Conservation (phyloP, 1,140 invertebrate genomes). For the Drosophila navojoa region DNA sequence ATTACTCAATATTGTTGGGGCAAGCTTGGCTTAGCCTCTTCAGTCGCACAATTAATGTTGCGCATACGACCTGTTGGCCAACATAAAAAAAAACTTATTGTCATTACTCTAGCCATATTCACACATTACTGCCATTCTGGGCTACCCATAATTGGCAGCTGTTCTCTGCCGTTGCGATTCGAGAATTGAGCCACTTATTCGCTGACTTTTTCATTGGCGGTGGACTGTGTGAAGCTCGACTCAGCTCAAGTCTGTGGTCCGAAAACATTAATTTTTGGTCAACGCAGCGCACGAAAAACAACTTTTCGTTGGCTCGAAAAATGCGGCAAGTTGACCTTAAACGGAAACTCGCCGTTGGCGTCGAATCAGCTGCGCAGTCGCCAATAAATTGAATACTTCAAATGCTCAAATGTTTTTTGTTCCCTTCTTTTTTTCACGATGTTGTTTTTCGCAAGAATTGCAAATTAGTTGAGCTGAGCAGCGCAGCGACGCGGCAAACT, state of each 20-base stretch:
- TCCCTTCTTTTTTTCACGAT: background rate
- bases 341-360: conserved; percentile 66
- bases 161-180: conserved; percentile 34
- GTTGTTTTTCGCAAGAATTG: conserved; percentile 77
- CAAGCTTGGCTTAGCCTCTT: background rate
- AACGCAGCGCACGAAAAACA: conserved; percentile 63
- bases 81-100: conserved; percentile 33
- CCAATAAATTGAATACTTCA: conserved; percentile 68
- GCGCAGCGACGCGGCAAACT: conserved; percentile 29
- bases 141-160: conserved; percentile 66
- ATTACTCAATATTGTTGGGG: background rate
- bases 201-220: conserved; percentile 7
- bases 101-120: conserved; percentile 17
- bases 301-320: conserved; percentile 73
- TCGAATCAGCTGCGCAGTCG: conserved; percentile 22
- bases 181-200: conserved; percentile 31
- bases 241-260: conserved; percentile 8
- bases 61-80: conserved; percentile 47
- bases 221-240: background rate
- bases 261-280: conserved; percentile 65
- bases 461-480: conserved; percentile 69
- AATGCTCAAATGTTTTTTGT: conserved; percentile 47
- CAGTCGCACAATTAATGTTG: conserved; percentile 8
- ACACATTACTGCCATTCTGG: conserved; percentile 29
- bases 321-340: conserved; percentile 75